A percentile compares a stretch with the other conserved stretches of the same genome.
Evolutionary conservation across 2,797 vertebrate species (phyloP).

Genomic region (Manis javanica): DNA sequence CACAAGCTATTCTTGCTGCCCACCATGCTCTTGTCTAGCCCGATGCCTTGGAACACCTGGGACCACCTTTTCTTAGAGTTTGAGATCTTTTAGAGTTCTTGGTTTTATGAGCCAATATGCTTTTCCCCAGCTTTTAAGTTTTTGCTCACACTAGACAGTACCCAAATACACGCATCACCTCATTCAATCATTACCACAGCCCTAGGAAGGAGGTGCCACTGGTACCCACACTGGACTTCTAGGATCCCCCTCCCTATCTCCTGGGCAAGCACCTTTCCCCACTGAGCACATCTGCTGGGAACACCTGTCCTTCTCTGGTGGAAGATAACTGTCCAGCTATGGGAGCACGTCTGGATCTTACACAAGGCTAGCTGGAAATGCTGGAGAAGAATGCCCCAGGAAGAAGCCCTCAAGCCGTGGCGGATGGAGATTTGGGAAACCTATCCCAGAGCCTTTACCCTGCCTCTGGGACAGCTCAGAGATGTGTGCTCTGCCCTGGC

Average conservation of each 20-base stretch:
- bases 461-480: neutral
- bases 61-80: neutral
- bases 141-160: neutral
- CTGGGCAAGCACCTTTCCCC: neutral
- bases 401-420: neutral
- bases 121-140: neutral
- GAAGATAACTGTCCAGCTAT: too few species aligned
- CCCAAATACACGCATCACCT: neutral
- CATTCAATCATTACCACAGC: neutral
- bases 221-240: rapidly evolving
- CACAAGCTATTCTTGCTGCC: rapidly evolving
- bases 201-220: neutral
- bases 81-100: neutral
- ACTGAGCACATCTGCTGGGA: too few species aligned
- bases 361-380: neutral
- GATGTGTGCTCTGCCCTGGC: rapidly evolving
- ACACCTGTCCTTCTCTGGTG: neutral
- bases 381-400: too few species aligned
- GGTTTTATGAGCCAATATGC: neutral
- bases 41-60: neutral
- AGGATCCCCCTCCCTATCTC: rapidly evolving
- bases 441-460: neutral
- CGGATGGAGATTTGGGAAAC: neutral
- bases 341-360: neutral
- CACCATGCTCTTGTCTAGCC: neutral